Evolutionary conservation across 1,140 invertebrate species (phyloP), one percentile per base, ranked within the genome.

Genomic region (Zaprionus inermis): DNA sequence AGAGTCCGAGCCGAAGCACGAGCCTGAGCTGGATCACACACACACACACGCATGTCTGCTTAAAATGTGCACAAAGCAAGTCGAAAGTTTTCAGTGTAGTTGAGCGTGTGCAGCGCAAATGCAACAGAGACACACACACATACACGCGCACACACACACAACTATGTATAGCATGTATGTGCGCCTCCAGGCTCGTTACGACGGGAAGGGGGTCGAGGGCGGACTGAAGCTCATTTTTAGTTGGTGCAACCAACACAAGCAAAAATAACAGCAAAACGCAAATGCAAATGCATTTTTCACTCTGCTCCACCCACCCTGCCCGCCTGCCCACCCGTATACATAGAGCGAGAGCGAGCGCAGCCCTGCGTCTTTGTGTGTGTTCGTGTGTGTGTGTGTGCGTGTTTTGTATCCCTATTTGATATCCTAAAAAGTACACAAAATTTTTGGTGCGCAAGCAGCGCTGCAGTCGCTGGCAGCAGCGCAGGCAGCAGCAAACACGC

Each of bases 341-440:
- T 81, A 85, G 58, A 32, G 30, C 7, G 30, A 28, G 24, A 28
- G 57, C n/a, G 36, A 38, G 14, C 14, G 36, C 38, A 41, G 58
- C 28, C 67, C 54, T 36, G 11, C 54, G 57, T 57, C 46, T 61
- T 36, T 60, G 24, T 57, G 24, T 28, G 11, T 54, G 55, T 54
- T 24, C 69, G 46, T 68, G 36, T 71, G 24, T 57, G 65, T 68
- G 44, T 59, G 41, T 65, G 54, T 57, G 34, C 49, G 18, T 51
- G 66, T 10, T 66, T 76, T 75, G 81, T 90, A 86, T 90, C 83
- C 88, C 88, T 88, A 91, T 91, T 91, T 88, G 79, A 90, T 76
- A 91, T 90, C 88, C 88, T 91, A 91, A 91, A 91, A 91, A 91
- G 88, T 84, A 88, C 78, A 91, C 88, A 88, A 91, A 88, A 84